These are phyloP conservation scores for Anastatus disparis DNA, from an alignment of 1,140 invertebrate species.

Conservation along the genomic window DNA sequence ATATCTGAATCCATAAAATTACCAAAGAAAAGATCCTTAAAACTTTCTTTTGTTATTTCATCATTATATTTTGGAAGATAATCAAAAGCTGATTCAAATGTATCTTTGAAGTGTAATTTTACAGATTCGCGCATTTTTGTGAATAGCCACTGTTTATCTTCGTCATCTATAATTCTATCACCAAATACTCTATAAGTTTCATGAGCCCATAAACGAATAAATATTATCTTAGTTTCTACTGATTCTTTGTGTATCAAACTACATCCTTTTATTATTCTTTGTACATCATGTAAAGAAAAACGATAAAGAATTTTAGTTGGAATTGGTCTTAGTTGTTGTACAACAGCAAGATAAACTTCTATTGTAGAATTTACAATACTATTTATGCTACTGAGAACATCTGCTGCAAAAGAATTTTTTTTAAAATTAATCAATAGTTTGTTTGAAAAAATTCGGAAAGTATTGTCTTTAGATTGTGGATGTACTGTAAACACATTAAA, in stretches of 20 bases:
- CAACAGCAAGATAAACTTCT: constrained; percentile 70
- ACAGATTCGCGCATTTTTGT: constrained; percentile 63
- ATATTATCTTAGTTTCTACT: constrained; percentile 67
- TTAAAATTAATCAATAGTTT: constrained; percentile 69
- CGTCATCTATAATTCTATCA: constrained; percentile 72
- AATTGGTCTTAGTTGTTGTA: constrained; percentile 67
- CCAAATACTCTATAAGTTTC: constrained; percentile 77
- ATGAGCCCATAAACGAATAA: constrained; percentile 75
- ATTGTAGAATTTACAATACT: constrained; percentile 73
- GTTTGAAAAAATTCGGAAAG: constrained; percentile 74
- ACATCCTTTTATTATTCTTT: constrained; percentile 73
- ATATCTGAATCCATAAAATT: constrained; percentile 70
- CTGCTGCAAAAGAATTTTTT: constrained; percentile 70
- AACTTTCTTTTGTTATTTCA: constrained; percentile 69
- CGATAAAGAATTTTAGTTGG: constrained; percentile 75
- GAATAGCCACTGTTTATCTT: constrained; percentile 72
- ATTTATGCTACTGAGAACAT: constrained; percentile 69
- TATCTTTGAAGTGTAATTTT: constrained; percentile 70
- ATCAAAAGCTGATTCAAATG: constrained; percentile 63
- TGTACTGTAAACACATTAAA: constrained; percentile 73
- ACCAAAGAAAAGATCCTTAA: constrained; percentile 73
- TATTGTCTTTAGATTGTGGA: constrained; percentile 71
- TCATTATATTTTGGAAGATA: constrained; percentile 59
- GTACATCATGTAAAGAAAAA: constrained; percentile 75
- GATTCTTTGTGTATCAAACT: constrained; percentile 74